Evolutionary conservation across 1,140 invertebrate species (phyloP).

Genomic region (Lepeophtheirus salmonis): DNA sequence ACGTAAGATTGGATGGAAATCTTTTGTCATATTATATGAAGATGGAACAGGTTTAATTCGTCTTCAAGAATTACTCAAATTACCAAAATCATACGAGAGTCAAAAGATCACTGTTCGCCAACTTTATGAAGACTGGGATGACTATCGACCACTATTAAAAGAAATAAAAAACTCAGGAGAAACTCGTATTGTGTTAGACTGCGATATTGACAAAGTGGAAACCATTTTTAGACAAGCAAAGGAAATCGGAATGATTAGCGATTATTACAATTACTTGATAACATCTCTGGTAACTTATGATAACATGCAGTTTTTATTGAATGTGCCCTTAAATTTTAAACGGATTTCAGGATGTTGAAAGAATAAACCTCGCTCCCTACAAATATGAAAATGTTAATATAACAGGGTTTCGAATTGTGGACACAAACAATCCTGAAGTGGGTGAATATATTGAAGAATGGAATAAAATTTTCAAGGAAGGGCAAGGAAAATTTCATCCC

Average conservation of each 20-base stretch:
- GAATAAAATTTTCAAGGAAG: not conserved
- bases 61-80: slow-evolving; percentile 16
- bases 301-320: too few relatives aligned
- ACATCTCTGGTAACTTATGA: slow-evolving; percentile 17
- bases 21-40: slow-evolving; percentile 17
- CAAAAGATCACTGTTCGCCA: slow-evolving; percentile 12
- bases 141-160: slow-evolving; percentile 25
- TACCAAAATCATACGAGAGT: not conserved
- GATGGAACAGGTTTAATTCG: slow-evolving; percentile 7
- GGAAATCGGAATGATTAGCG: slow-evolving; percentile 25
- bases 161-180: slow-evolving; percentile 27
- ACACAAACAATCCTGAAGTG: not conserved
- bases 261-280: slow-evolving; percentile 23
- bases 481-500: slow-evolving; percentile 1
- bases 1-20: slow-evolving; percentile 11
- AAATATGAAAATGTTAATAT: slow-evolving; percentile 12
- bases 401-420: slow-evolving; percentile 13
- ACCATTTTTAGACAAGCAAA: slow-evolving; percentile 24
- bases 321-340: too few relatives aligned
- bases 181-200: slow-evolving; percentile 30
- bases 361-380: slow-evolving; percentile 4
- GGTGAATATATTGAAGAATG: not conserved
- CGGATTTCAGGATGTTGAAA: slow-evolving; percentile 8
- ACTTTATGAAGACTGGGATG: slow-evolving; percentile 4
- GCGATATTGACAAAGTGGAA: slow-evolving; percentile 23